These are phyloP conservation scores for Globicephala melas DNA, from an alignment of 2,113 vertebrate species.

Conservation along the genomic window DNA sequence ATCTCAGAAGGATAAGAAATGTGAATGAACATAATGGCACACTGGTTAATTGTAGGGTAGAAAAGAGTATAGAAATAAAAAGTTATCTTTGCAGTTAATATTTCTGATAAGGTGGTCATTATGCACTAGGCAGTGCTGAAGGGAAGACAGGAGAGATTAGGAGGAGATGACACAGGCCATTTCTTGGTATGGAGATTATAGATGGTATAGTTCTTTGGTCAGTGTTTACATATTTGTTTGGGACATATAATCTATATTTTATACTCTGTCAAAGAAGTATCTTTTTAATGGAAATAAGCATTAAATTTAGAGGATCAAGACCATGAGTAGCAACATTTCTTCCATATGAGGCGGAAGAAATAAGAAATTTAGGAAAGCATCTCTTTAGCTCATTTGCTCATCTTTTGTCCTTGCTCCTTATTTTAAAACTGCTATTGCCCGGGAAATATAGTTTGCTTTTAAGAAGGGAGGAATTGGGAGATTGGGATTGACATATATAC, in stretches of 20 bases:
- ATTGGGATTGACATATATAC: too few relatives aligned
- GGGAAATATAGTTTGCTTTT: not conserved
- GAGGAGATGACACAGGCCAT: not conserved
- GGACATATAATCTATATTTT: not conserved
- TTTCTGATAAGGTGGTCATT: not conserved
- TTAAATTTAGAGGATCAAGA: not conserved
- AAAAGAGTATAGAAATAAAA: not conserved
- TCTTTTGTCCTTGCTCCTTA: not conserved
- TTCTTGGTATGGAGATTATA: not conserved
- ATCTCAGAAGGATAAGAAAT: constrained; percentile 19
- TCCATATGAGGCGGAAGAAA: not conserved
- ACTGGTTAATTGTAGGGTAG: not conserved
- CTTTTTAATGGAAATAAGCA: constrained; percentile 19
- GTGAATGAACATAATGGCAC: not conserved
- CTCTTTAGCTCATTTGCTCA: not conserved
- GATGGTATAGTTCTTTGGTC: not conserved
- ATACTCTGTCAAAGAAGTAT: not conserved
- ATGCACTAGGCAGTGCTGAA: too few relatives aligned
- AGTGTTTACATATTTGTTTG: not conserved
- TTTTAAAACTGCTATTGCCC: not conserved
- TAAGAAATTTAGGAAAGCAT: not conserved
- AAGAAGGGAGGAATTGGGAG: not conserved
- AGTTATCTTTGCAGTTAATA: not conserved
- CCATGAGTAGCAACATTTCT: not conserved
- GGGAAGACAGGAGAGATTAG: not conserved